Percentiles rank a stretch among this genome's conserved stretches.
These are phyloP conservation scores for Garra rufa DNA, from an alignment of 2,113 vertebrate species.

Conservation along the genomic window DNA sequence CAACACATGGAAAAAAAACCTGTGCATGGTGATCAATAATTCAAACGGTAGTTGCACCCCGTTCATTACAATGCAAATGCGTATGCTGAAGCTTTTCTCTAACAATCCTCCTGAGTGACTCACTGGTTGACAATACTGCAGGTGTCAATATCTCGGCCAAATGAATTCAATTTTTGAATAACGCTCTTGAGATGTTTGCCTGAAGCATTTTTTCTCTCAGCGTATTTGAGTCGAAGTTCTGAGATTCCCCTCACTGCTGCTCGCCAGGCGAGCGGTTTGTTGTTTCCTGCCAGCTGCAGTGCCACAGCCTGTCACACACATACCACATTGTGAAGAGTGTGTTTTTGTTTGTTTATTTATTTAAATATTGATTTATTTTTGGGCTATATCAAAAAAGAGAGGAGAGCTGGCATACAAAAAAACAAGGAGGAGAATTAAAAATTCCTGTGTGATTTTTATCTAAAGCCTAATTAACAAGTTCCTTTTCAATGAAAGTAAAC, in stretches of 20 bases:
- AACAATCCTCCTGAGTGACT: not conserved
- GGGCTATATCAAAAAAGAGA: not conserved
- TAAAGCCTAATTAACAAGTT: constrained; percentile 5
- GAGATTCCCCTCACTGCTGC: constrained; percentile 41
- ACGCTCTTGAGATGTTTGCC: constrained; percentile 2
- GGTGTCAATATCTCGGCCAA: constrained; percentile 9
- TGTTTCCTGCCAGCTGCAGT: constrained; percentile 43
- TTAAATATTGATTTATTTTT: not conserved
- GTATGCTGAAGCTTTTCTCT: not conserved
- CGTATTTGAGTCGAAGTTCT: constrained; percentile 39
- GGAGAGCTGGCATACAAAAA: not conserved
- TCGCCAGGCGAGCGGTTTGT: constrained; percentile 11
- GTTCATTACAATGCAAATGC: not conserved
- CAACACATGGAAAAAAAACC: not conserved
- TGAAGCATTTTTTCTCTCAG: not conserved
- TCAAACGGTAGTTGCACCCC: not conserved
- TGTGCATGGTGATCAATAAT: constrained; percentile 1
- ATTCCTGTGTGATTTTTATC: not conserved
- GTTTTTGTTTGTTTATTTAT: constrained; percentile 24
- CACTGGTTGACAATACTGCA: not conserved
- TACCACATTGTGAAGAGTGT: constrained; percentile 14
- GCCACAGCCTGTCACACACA: constrained; percentile 42
- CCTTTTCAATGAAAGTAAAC: not conserved
- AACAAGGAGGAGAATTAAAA: not conserved
- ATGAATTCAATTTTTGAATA: not conserved